Conservation (phyloP, 2,888 invertebrate genomes). For the Amblyjoppa proteus region DNA sequence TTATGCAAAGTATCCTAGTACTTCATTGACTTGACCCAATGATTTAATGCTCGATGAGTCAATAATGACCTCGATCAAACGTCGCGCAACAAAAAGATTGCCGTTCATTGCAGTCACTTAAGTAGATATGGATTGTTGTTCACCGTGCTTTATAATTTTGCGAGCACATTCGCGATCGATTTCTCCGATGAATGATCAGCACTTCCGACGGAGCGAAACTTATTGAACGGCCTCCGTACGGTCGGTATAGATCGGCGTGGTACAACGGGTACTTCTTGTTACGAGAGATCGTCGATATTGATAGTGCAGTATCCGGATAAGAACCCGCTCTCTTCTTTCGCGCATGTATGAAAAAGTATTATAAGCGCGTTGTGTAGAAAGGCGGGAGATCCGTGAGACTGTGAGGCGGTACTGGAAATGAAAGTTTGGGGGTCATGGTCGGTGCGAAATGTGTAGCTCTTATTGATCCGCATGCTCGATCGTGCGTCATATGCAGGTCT, state of each 20-base stretch:
- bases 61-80: neutral
- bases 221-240: neutral
- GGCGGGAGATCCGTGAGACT: constrained; percentile 36
- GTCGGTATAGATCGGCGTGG: neutral
- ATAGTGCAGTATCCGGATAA: constrained; percentile 39
- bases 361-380: neutral
- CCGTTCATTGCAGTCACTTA: neutral
- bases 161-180: constrained; percentile 18
- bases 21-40: neutral
- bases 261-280: neutral
- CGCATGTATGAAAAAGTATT: constrained; percentile 20
- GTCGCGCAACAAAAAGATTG: neutral
- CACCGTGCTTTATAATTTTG: neutral
- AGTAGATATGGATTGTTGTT: neutral
- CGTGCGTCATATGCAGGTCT: neutral
- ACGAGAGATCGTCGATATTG: constrained; percentile 27
- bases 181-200: constrained; percentile 13
- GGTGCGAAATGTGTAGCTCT: constrained; percentile 8
- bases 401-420: constrained; percentile 52
- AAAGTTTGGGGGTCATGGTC: constrained; percentile 59
- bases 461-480: neutral
- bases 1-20: neutral
- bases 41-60: neutral
- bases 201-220: constrained; percentile 3
- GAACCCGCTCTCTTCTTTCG: constrained; percentile 37